Base-by-base conservation (phyloP, 2,888 invertebrate species). In the Trichopoda pennipes region DNA sequence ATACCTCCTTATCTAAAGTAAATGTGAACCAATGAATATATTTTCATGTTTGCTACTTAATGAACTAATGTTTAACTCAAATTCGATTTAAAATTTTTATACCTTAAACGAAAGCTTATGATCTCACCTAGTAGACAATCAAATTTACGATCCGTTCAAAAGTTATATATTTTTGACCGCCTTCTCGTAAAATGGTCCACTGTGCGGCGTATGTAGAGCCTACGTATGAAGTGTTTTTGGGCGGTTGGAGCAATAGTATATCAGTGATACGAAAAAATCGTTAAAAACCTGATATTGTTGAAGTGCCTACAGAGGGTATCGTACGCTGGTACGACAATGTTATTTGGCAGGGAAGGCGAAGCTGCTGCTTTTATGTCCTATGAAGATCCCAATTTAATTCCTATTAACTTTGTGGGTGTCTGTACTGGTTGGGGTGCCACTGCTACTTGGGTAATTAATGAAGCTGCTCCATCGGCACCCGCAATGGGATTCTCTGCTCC, bases 401-500 rank as follows among this genome's bases (percentile, higher is more conserved):
- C 93, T 14, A 93, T 97, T 75, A 93, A 93, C 82, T 94, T 94
- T 90, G 94, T 96, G 56, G 97, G 96, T 56, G 93, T 96, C 38
- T 95, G 96, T 91, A 97, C 97, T 58, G 96, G 96, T 63, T 97
- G 96, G 96, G 97, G 97, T 19, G 95, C 96, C 14, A 92, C 91
- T 70, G 97, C 97, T 44, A 93, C 94, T 53, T 97, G 97, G 97
- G 92, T 95, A 84, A 93, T 97, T 86, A 95, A 96, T 92, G 95
- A 84, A n/a, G 17, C 75, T 9, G 70, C 81, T 19, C 70, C 85
- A n/a, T 74, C 74, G 42, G 84, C 80, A 38, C 70, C 80, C 6
- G 53, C 61, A 0, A 81, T 87, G 73, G 89, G 90, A 47, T 90
- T 90, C 68, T 69, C 86, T 1, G 73, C 85, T 0, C 89, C 90